Evolutionary conservation across 2,113 vertebrate genomes (phyloP).

Genomic region (Lepidiolamprologus cunningtoni): DNA sequence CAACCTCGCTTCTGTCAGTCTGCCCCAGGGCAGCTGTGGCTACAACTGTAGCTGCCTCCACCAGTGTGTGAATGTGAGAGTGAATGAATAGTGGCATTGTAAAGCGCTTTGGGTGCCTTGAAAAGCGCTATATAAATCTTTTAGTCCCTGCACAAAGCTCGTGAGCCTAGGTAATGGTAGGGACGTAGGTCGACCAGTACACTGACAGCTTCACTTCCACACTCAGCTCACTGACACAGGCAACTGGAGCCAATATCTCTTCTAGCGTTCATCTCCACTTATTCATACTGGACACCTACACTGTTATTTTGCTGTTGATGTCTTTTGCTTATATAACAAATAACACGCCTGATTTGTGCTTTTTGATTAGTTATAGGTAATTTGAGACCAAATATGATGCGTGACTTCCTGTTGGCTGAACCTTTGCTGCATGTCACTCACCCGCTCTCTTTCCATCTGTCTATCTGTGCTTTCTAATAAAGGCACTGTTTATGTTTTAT

Average conservation of each 20-base stretch:
- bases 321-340: not conserved
- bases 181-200: not conserved
- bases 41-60: not conserved
- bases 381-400: not conserved
- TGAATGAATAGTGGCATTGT: not conserved
- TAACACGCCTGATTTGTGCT: not conserved
- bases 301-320: not conserved
- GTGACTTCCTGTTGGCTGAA: not conserved
- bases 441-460: not conserved
- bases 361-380: not conserved
- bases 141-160: not conserved
- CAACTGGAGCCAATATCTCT: not conserved
- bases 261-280: not conserved
- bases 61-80: not conserved
- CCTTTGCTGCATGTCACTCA: not conserved
- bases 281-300: not conserved
- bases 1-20: rapidly evolving
- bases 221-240: not conserved
- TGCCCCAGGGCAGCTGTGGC: not conserved
- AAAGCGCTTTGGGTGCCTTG: not conserved
- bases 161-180: not conserved
- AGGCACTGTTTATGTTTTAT: not conserved
- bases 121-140: not conserved
- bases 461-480: not conserved
- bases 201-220: not conserved